Evolutionary conservation across 2,888 invertebrate genomes (phyloP).

Genomic region (Plutella xylostella): DNA sequence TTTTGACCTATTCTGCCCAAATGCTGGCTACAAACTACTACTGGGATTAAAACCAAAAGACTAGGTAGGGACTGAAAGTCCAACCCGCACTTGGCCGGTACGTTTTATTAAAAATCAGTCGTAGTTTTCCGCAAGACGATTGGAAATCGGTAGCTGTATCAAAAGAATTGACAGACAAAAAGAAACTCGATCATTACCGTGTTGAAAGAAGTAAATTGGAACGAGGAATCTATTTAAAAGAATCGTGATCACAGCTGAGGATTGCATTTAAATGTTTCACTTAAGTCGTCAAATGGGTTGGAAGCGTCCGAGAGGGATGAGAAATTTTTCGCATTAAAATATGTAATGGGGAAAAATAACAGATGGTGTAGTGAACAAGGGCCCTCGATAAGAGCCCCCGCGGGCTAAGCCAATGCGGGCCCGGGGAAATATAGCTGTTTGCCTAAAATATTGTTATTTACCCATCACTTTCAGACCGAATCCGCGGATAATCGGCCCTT

Average conservation of each 20-base stretch:
- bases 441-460: constrained; percentile 63
- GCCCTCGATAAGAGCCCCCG: constrained; percentile 37
- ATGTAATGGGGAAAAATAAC: constrained; percentile 64
- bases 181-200: constrained; percentile 16
- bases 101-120: too few relatives aligned
- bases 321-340: constrained; percentile 53
- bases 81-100: too few relatives aligned
- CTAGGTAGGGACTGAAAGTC: too few relatives aligned
- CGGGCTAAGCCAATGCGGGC: constrained; percentile 45
- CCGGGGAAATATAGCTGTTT: constrained; percentile 58
- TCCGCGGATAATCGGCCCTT: constrained; percentile 54
- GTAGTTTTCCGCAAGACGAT: too few relatives aligned
- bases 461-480: constrained; percentile 58
- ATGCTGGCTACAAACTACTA: too few relatives aligned
- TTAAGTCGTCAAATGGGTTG: constrained; percentile 50
- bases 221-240: constrained; percentile 16
- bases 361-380: constrained; percentile 41
- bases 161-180: background rate
- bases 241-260: constrained; percentile 31
- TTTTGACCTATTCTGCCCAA: too few relatives aligned
- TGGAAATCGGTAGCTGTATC: background rate
- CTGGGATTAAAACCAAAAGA: too few relatives aligned
- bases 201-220: constrained; percentile 20
- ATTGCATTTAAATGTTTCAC: constrained; percentile 55
- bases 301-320: constrained; percentile 46